phyloP scores from a whole-genome alignment of 2,113 vertebrate genomes.

The Ovibos moschatus region DNA sequence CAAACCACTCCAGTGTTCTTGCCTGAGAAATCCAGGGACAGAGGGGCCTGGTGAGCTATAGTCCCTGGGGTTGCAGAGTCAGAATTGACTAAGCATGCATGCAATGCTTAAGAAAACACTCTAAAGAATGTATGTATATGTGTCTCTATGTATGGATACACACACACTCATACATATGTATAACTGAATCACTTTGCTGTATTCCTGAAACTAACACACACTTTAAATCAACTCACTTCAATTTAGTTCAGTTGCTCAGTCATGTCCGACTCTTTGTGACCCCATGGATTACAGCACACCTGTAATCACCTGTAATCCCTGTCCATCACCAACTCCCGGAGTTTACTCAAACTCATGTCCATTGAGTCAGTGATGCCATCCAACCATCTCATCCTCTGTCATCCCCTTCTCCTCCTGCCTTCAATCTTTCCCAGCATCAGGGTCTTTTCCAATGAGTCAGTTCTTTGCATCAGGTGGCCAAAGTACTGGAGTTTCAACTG shows the following conservation, averaged over 20 bases:
- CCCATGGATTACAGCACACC: rapidly evolving
- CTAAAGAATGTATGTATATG: neutral
- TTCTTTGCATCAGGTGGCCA: neutral
- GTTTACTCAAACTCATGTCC: neutral
- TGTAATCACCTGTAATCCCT: neutral
- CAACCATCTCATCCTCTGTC: neutral
- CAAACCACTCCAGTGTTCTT: neutral
- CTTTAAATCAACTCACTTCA: neutral
- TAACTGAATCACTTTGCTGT: neutral
- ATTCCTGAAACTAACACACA: neutral
- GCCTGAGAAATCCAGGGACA: neutral
- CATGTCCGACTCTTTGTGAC: neutral
- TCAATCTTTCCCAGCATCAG: neutral
- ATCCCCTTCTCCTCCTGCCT: no score
- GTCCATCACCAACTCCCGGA: rapidly evolving
- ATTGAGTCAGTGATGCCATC: neutral
- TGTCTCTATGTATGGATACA: neutral
- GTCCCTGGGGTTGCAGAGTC: neutral
- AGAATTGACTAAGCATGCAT: neutral
- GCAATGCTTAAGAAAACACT: neutral
- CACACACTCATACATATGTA: neutral
- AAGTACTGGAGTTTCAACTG: no score
- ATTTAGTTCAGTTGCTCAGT: neutral
- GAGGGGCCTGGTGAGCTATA: neutral
- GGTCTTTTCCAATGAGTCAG: neutral